A percentile compares a stretch with the other conserved stretches of the same genome.
Evolutionary conservation across 92 coral and sea anemone species (phyloP).

Genomic region (Phenganax stokvisi): DNA sequence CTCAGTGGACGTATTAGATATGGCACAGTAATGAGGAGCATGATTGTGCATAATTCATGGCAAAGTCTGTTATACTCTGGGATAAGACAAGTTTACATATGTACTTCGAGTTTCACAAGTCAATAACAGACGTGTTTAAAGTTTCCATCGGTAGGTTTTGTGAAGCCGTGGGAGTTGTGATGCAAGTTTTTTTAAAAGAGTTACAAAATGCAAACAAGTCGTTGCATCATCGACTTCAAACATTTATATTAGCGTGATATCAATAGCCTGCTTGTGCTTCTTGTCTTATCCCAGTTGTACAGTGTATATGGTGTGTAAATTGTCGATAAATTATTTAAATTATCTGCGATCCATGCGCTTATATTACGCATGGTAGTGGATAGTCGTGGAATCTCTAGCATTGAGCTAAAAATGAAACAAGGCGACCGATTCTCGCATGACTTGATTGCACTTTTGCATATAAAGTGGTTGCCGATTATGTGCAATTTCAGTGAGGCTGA

Average conservation of each 20-base stretch:
- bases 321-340: constrained; percentile 39
- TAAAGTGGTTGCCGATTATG: no score
- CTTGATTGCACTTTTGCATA: background rate
- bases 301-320: constrained; percentile 35
- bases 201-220: background rate
- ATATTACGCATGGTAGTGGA: background rate
- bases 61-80: constrained; percentile 17
- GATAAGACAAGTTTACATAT: background rate
- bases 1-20: background rate
- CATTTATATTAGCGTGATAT: no score
- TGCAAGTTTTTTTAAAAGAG: background rate
- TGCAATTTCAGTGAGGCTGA: no score
- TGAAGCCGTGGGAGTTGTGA: background rate
- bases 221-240: background rate
- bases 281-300: constrained; percentile 32
- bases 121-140: background rate
- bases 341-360: background rate
- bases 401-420: background rate
- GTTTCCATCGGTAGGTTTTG: background rate
- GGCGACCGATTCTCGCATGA: background rate
- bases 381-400: background rate
- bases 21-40: background rate
- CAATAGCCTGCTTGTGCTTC: no score
- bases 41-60: background rate
- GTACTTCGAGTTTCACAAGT: background rate